Evolutionary conservation across 1,140 invertebrate species (phyloP).

Genomic region (Polypedilum vanderplanki): DNA sequence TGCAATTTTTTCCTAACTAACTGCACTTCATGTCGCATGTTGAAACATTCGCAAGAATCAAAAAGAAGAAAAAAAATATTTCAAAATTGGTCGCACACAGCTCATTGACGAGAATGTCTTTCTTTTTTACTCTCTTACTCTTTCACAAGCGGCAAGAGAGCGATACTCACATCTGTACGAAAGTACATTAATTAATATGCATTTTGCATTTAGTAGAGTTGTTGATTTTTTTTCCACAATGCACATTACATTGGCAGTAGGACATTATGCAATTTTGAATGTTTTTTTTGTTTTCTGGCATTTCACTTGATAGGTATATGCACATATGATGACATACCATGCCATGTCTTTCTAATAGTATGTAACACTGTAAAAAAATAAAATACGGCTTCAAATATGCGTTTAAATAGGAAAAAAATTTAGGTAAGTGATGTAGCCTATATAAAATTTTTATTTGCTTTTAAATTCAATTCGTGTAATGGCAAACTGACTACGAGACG

Average conservation of each 20-base stretch:
- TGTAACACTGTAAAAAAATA: too few relatives aligned
- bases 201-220: conserved; percentile 4
- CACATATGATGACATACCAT: background rate
- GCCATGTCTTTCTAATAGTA: background rate
- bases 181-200: too few relatives aligned
- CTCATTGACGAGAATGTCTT: too few relatives aligned
- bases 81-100: too few relatives aligned
- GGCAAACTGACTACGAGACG: background rate
- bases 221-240: background rate
- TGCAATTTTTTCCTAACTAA: too few relatives aligned
- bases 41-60: too few relatives aligned
- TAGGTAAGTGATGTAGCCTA: conserved; percentile 11
- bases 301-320: conserved; percentile 18
- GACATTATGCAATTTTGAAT: background rate
- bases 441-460: background rate
- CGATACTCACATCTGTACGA: too few relatives aligned
- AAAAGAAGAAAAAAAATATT: too few relatives aligned
- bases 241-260: background rate
- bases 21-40: too few relatives aligned
- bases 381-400: background rate
- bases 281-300: conserved; percentile 6
- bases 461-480: background rate
- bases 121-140: too few relatives aligned
- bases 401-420: background rate
- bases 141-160: too few relatives aligned